These are phyloP conservation scores for Melipona quadrifasciata DNA, from an alignment of 1,140 invertebrate genomes.

Conservation along the genomic window DNA sequence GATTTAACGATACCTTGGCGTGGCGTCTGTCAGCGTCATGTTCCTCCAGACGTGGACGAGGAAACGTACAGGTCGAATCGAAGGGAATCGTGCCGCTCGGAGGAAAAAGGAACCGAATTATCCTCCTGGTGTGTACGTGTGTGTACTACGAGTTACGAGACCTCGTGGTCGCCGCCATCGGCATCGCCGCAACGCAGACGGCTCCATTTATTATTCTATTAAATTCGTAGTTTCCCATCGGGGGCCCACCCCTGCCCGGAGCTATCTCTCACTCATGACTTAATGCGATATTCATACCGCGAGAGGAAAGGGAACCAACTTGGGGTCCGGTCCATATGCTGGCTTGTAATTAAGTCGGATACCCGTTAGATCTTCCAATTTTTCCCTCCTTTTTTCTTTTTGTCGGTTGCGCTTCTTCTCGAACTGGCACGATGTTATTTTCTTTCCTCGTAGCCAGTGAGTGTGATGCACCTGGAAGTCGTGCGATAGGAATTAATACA, in stretches of 20 bases:
- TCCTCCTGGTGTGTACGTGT: conserved; percentile 22
- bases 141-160: not conserved
- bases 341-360: conserved; percentile 63
- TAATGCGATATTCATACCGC: conserved; percentile 69
- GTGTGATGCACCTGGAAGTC: too few species aligned
- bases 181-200: conserved; percentile 37
- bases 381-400: conserved; percentile 34
- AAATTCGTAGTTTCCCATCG: conserved; percentile 72
- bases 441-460: not conserved
- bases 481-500: not conserved
- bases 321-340: conserved; percentile 53
- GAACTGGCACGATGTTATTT: not conserved
- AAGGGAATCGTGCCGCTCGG: not conserved
- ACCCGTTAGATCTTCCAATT: conserved; percentile 43
- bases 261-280: conserved; percentile 60
- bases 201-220: conserved; percentile 78
- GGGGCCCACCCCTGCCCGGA: conserved; percentile 52
- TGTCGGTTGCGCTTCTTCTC: not conserved
- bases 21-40: not conserved
- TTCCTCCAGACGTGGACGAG: not conserved
- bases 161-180: conserved; percentile 16
- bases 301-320: conserved; percentile 53
- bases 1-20: not conserved
- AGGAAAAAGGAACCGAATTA: conserved; percentile 26
- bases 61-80: not conserved